A percentile compares a stretch with the other conserved stretches of the same genome.
Conservation (phyloP, 2,113 vertebrate genomes). For the Corynorhinus townsendii region DNA sequence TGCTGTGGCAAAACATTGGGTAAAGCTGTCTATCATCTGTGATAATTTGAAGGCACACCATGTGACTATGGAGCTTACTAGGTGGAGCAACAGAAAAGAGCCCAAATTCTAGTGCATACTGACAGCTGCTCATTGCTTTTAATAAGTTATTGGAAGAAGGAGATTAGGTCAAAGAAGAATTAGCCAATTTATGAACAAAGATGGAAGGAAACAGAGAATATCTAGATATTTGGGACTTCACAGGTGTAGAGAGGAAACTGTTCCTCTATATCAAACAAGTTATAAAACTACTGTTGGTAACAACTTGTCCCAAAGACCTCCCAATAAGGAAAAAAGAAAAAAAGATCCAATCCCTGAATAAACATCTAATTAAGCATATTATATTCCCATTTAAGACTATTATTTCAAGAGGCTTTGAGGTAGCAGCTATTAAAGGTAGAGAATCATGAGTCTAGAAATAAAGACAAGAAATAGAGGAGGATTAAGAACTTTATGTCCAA, state of each 20-base stretch:
- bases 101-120: neutral
- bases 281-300: neutral
- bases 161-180: neutral
- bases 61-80: neutral
- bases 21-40: neutral
- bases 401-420: conserved; percentile 10
- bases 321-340: neutral
- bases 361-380: neutral
- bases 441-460: neutral
- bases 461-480: neutral
- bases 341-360: neutral
- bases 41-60: neutral
- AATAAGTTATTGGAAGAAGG: neutral
- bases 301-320: neutral
- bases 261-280: neutral
- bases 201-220: neutral
- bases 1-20: neutral
- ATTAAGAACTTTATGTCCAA: neutral
- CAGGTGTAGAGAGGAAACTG: neutral
- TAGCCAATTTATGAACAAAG: neutral
- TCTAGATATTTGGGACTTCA: neutral
- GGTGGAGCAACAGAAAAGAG: neutral
- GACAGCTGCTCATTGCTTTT: neutral
- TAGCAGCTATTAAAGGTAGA: neutral
- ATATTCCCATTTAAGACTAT: neutral